Percentiles rank a stretch among this genome's conserved stretches.
Conservation (phyloP, 1,140 invertebrate species). For the Melitaea cinxia region DNA sequence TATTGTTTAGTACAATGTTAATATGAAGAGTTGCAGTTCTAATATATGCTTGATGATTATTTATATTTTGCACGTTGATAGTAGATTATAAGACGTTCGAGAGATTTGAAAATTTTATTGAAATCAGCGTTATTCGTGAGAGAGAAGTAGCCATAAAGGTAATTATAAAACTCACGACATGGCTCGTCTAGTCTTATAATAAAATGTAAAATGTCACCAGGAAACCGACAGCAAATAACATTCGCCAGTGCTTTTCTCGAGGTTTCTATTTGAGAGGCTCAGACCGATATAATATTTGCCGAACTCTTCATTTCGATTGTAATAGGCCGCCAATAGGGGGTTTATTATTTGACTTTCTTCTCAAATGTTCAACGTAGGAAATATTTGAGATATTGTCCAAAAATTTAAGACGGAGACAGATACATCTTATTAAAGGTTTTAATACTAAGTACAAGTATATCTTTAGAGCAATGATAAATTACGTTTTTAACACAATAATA, state of each 20-base stretch:
- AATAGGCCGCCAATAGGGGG: slow-evolving; percentile 40
- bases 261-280: slow-evolving; percentile 30
- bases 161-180: no score
- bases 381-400: background rate
- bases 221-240: slow-evolving; percentile 11
- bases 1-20: no score
- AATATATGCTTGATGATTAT: background rate
- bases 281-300: slow-evolving; percentile 51
- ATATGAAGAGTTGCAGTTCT: no score
- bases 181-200: no score
- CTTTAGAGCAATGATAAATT: no score
- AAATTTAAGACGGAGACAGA: background rate
- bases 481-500: no score
- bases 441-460: no score
- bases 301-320: slow-evolving; percentile 60
- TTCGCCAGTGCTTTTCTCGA: slow-evolving; percentile 10
- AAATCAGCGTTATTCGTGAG: no score
- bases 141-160: no score
- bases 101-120: no score
- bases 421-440: background rate
- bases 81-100: no score
- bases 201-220: background rate
- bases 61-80: no score
- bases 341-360: slow-evolving; percentile 35
- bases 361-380: slow-evolving; percentile 22